Base-by-base conservation (phyloP, 2,888 invertebrate genomes). In the Drosophila fungiperda region DNA sequence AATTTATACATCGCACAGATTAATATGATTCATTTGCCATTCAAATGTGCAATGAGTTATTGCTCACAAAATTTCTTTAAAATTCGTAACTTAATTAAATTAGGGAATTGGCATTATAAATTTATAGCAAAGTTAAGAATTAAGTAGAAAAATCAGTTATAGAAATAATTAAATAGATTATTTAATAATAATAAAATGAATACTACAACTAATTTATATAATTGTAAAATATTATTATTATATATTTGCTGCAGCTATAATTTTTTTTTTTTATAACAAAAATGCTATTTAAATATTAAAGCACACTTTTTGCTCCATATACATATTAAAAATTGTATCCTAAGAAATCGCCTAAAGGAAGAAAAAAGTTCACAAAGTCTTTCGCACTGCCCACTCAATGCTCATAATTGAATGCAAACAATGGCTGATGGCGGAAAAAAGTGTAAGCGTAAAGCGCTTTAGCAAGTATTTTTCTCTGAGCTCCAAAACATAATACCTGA, bases 401-500 rank as follows among this genome's bases (percentile, higher is more conserved):
- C 4, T 36, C 55, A 58, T 78, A 78, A 78, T 78, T 78, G 76
- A 70, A 80, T 63, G 76, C 66, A 80, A 78, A 78, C 76, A 78
- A 36, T 60, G 65, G 60, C 42, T 60, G 60, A 48, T 32, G 1
- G 15, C 40, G 33, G 52, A 52, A 49, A 42, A 48, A 64, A 60
- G 58, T 63, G 62, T 63, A 57, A 63, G 57, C 66, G 55, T 71
- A 60, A 57, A 63, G 57, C 66, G 55, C 72, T 80, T 68, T 71
- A 70, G 66, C 52, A 35, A 53, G 53, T 60, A 55, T 69, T 53
- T 57, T 52, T 29, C 23, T 49, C 35, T 48, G 36, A 50, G 32
- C 68, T 62, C n/a, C 59, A 76, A 76, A 76, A 69, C 68, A 79
- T 81, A 85, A 87, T 84, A 54, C 79, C 74, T 74, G 87, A 89